Base-by-base conservation (phyloP, 1,140 invertebrate genomes). In the Aphelenchoides avenae region DNA sequence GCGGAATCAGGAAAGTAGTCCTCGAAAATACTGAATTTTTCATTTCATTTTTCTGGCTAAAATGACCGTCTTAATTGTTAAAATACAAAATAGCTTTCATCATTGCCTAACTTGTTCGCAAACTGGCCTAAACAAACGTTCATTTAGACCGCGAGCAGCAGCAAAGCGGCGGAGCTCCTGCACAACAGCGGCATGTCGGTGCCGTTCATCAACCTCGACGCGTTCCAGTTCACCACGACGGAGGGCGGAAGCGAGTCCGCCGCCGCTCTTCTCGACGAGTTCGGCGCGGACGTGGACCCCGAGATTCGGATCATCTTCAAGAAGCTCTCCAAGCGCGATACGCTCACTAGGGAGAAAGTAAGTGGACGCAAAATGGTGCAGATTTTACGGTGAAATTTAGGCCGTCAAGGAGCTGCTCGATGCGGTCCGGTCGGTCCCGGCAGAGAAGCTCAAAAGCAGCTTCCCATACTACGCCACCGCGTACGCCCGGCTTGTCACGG, bases 261-360 rank as follows among this genome's bases (percentile, higher is more conserved):
- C 13, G 49, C 41, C 13, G 13, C 46, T 6, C 27, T 18, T 24
- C 36, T 46, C 3, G 58, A 61, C 13, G 48, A 63, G 13, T 52
- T 54, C 26, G 52, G 27, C 27, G 48, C 30, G 5, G 31, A 68
- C 44, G 43, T 66, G 13, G 65, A 62, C 5, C 50, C 64, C 9
- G 59, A 66, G 39, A 9, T 69, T 24, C 47, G 57, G 5, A 58
- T 66, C 20, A 30, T 66, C 22, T 66, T 66, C 41, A 61, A 52
- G 29, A 66, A 66, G 37, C 33, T 68, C 15, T 33, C 47, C 15
- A 66, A 66, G 43, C 43, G 44, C 30, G 64, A 66, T 30, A 11
- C 65, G n/a, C 27, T 43, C 22, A 66, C 64, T 5, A 47, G 64
- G 5, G 64, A 66, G 52, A 66, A 66, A 47, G 64, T 69, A n/a